phyloP scores from a whole-genome alignment of 23 tunicate species.

The Pegea sp. region DNA sequence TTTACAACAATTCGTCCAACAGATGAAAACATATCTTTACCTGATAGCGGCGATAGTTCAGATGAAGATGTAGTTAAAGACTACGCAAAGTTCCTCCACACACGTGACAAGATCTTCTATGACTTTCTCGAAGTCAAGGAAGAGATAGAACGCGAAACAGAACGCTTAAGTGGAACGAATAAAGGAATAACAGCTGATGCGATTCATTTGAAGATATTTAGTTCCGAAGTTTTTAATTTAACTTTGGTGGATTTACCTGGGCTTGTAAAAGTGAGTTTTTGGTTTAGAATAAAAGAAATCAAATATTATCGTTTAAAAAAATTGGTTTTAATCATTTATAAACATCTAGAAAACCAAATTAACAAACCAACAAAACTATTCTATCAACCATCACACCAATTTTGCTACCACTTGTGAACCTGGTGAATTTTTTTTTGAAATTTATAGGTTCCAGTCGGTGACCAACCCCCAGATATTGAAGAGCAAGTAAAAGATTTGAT shows the following conservation, averaged over 20 bases:
- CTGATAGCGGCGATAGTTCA: too few species aligned
- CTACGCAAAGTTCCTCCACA: slow-evolving; percentile 73
- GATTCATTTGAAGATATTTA: slow-evolving; percentile 60
- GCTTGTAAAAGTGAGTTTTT: slow-evolving; percentile 20
- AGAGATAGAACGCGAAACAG: slow-evolving; percentile 68
- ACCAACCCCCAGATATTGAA: slow-evolving; percentile 91
- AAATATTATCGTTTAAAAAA: not conserved
- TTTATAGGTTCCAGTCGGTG: slow-evolving; percentile 63
- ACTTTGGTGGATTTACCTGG: slow-evolving; percentile 90
- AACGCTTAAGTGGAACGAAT: slow-evolving; percentile 60
- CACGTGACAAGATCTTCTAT: slow-evolving; percentile 32
- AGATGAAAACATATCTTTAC: too few species aligned
- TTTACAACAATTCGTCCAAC: too few species aligned
- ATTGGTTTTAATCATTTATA: not conserved
- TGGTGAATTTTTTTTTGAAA: not conserved
- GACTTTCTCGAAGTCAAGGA: slow-evolving; percentile 50
- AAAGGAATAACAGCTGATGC: slow-evolving; percentile 68
- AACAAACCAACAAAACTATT: not conserved
- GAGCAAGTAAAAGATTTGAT: slow-evolving; percentile 58
- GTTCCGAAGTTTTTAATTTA: slow-evolving; percentile 61
- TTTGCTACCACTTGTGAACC: not conserved
- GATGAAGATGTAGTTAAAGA: slow-evolving; percentile 5
- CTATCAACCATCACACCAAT: not conserved
- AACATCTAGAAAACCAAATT: too few species aligned
- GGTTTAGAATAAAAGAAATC: not conserved